Evolutionary conservation across 2,888 invertebrate genomes (phyloP).

Genomic region (Standfussiana lucernea): DNA sequence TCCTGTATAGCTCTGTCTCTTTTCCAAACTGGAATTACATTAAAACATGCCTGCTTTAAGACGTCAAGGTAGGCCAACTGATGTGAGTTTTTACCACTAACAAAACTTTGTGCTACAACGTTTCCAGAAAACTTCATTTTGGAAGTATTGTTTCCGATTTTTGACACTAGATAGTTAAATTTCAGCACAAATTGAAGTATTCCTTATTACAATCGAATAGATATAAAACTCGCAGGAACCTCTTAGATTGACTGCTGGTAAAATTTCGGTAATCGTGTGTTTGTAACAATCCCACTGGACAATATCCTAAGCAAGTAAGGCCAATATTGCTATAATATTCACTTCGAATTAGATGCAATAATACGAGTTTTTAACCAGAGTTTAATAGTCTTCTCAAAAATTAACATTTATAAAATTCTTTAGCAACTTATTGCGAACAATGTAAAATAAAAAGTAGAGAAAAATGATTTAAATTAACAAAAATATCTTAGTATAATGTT

Average conservation of each 20-base stretch:
- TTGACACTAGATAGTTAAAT: neutral
- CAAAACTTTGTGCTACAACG: neutral
- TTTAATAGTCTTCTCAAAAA: too few species aligned
- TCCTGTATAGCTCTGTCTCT: too few species aligned
- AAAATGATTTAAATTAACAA: neutral
- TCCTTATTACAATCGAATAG: neutral
- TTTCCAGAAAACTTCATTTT: neutral
- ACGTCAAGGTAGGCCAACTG: too few species aligned
- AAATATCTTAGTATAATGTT: neutral
- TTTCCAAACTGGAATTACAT: too few species aligned
- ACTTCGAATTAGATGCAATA: neutral
- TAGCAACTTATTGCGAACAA: neutral
- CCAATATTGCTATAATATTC: neutral
- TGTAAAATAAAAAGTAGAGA: neutral
- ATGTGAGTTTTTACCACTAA: neutral
- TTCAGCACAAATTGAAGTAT: neutral
- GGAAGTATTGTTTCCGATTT: neutral
- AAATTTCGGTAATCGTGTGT: neutral
- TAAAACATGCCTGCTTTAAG: too few species aligned
- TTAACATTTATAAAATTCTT: neutral
- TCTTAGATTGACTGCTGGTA: neutral
- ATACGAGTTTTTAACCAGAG: neutral
- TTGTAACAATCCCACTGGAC: neutral
- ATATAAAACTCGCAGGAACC: neutral
- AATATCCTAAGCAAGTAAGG: too few species aligned